Base-by-base conservation (phyloP, 2,113 vertebrate species). In the Otis tarda region DNA sequence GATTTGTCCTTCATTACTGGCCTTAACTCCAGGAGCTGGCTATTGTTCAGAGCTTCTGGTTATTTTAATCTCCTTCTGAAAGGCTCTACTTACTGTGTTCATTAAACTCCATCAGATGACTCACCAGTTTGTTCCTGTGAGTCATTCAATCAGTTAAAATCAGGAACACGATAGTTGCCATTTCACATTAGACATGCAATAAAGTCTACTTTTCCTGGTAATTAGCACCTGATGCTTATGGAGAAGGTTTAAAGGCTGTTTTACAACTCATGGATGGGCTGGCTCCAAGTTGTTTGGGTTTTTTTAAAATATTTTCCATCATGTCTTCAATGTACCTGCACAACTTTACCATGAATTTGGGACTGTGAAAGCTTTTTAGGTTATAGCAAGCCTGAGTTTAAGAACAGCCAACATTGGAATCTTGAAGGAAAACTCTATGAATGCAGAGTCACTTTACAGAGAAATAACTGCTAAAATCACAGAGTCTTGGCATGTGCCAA, bases 1-100 rank as follows among this genome's bases (percentile, higher is more conserved):
- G 83, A 94, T 84, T 87, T 95, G 90, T 74, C 75, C 79, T 94
- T 95, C 84, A 74, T 93, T 93, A 85, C 64, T 88, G 85, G 64
- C 49, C 68, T 92, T 88, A 90, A 83, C 71, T 86, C 79, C 85
- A 95, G 90, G 73, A 89, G 61, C 64, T 82, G 87, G 68, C 70
- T 61, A 90, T 91, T 96, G 85, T 95, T 90, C 69, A 86, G 89
- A 64, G 57, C 71, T 92, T 86, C 55, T 93, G 83, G 76, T 47
- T 86, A 87, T 90, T 90, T 92, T 68, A 81, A 94, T 92, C 80
- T 84, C 83, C 73, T 69, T 25, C 68, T 90, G 77, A 95, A 91
- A 88, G 79, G 88, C 60, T 65, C 53, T 35, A 33, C 87, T 84
- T 39, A 95, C 65, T 49, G 73, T 87, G 85, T 90, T 88, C 92